Base-by-base conservation (phyloP, 2,797 vertebrate genomes). In the Cottoperca gobio region DNA sequence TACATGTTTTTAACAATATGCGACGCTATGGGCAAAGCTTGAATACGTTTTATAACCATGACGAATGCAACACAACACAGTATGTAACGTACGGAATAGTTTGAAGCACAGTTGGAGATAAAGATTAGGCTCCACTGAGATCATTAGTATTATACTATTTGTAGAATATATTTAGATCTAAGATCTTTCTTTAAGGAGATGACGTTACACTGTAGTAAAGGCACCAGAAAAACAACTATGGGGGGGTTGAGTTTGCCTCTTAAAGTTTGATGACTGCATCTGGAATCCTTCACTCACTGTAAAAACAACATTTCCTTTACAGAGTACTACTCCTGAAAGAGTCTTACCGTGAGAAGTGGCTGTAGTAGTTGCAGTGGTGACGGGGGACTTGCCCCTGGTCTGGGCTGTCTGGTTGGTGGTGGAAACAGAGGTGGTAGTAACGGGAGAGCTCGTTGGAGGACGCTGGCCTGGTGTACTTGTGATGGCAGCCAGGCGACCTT, bases 401-500 rank as follows among this genome's bases (percentile, higher is more conserved):
- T 95, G 92, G 16, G 78, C 69, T 49, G 80, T 50, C 50, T 89
- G 91, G 73, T 48, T 88, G 90, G 74, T 80, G 17, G 94, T 93
- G 24, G 96, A 91, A 31, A 93, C 89, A 76, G 66, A 58, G 46
- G 88, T 79, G 45, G 72, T 88, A 3, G 92, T 90, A 31, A 93
- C 46, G 6, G 93, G 86, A 0, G 94, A 86, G 65, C 88, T 90
- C 0, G 88, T 86, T 52, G 90, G 84, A 35, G 86, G 89, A 65
- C 88, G 88, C 40, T 83, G 92, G 65, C 73, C 81, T 61, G 67
- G 45, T 64, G 90, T 60, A 76, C 86, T 94, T 23, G 96, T 92
- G 59, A 97, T 91, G 24, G 93, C 68, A 0, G 96, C 94, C 2
- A 96, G 94, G 37, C 95, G 94, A n/a, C 97, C 97, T 81, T 98